Conservation (phyloP, 2,113 vertebrate species). For the Talpa occidentalis region DNA sequence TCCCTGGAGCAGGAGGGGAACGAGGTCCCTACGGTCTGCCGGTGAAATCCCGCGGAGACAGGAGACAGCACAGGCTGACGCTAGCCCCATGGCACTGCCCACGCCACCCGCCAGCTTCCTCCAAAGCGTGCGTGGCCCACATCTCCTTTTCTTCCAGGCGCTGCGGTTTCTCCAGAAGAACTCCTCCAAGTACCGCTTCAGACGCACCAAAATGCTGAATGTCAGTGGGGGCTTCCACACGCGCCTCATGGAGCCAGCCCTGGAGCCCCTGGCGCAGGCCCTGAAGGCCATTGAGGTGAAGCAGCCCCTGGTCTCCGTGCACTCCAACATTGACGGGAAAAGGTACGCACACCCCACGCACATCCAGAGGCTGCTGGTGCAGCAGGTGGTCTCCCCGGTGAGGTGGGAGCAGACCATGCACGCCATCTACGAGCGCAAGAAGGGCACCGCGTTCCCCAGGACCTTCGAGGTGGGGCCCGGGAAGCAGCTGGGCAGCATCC, state of each 20-base stretch:
- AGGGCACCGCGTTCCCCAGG: slow-evolving; percentile 90
- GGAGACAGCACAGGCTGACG: too few relatives aligned
- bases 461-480: slow-evolving; percentile 95
- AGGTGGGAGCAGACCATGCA: slow-evolving; percentile 98
- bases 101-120: too few relatives aligned
- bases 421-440: slow-evolving; percentile 89
- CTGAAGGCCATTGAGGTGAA: slow-evolving; percentile 88
- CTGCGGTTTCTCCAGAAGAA: slow-evolving; percentile 94
- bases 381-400: slow-evolving; percentile 94
- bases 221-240: slow-evolving; percentile 98
- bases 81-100: too few relatives aligned
- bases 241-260: slow-evolving; percentile 90
- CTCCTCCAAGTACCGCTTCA: slow-evolving; percentile 87
- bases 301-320: slow-evolving; percentile 90
- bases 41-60: too few relatives aligned
- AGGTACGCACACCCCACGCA: slow-evolving; percentile 90
- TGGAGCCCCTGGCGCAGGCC: slow-evolving; percentile 87
- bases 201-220: slow-evolving; percentile 87
- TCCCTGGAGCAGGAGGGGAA: too few relatives aligned
- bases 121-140: not conserved
- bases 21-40: too few relatives aligned
- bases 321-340: slow-evolving; percentile 92
- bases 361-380: slow-evolving; percentile 88
- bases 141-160: slow-evolving; percentile 85
- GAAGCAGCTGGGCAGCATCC: slow-evolving; percentile 91